Evolutionary conservation across 2,888 invertebrate genomes (phyloP).

Genomic region (Lithodes maja): DNA sequence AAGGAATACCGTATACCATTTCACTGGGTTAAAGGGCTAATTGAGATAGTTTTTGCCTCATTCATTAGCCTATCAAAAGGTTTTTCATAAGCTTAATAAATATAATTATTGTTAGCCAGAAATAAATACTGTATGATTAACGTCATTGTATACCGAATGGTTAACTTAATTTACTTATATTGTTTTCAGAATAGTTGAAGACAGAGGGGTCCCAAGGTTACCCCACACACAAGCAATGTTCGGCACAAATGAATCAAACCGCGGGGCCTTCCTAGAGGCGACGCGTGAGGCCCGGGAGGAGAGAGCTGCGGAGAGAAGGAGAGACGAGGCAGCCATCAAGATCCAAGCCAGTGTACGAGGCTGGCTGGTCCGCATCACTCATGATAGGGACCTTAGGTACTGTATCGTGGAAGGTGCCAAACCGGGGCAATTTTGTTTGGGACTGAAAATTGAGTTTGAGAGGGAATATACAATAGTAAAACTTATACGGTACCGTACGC

Average conservation of each 20-base stretch:
- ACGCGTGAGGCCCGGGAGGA: conserved; percentile 92
- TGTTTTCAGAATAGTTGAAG: not conserved
- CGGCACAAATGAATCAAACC: conserved; percentile 53
- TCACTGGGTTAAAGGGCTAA: too few relatives aligned
- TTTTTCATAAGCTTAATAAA: too few relatives aligned
- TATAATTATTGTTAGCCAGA: too few relatives aligned
- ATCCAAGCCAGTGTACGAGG: conserved; percentile 86
- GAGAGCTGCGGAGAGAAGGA: conserved; percentile 87
- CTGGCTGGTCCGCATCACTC: conserved; percentile 82
- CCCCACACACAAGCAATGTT: conserved; percentile 31
- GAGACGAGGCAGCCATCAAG: conserved; percentile 83
- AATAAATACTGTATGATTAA: too few relatives aligned
- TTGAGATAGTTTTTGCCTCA: too few relatives aligned
- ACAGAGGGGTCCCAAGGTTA: too few relatives aligned
- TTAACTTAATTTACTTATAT: not conserved
- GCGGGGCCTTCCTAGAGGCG: conserved; percentile 75
- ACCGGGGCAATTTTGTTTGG: too few relatives aligned
- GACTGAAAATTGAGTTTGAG: too few relatives aligned
- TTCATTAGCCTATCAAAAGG: too few relatives aligned
- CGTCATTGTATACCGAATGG: not conserved
- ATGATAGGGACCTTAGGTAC: conserved; percentile 76
- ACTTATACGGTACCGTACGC: too few relatives aligned
- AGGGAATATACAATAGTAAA: too few relatives aligned
- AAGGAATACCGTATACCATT: too few relatives aligned
- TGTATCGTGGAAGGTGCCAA: not conserved